A percentile compares a stretch with the other conserved stretches of the same genome.
phyloP scores from a whole-genome alignment of 2,888 invertebrate genomes.

The Diplolepis rosae region DNA sequence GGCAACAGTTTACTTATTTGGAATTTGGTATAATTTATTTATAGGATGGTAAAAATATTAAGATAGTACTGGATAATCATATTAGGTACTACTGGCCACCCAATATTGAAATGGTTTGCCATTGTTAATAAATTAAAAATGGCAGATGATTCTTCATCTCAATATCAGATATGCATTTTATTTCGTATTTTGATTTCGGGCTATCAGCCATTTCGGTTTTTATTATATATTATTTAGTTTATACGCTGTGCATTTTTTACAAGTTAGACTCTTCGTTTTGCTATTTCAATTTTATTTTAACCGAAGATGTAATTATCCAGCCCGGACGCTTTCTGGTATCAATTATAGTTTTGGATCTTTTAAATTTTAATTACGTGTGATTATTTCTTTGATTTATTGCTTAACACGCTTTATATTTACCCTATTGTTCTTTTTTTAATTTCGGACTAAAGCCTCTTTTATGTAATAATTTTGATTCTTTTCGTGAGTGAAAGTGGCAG shows the following conservation, averaged over 20 bases:
- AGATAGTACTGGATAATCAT: slow-evolving; percentile 12
- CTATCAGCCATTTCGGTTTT: slow-evolving; percentile 62
- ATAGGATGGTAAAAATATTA: background rate
- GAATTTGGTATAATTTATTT: background rate
- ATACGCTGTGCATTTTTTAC: slow-evolving; percentile 19
- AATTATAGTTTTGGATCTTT: background rate
- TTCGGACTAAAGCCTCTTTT: no score
- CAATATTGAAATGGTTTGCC: slow-evolving; percentile 57
- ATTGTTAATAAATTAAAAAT: background rate
- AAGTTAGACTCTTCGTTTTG: slow-evolving; percentile 29
- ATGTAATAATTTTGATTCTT: background rate
- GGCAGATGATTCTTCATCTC: slow-evolving; percentile 40
- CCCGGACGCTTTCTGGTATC: background rate
- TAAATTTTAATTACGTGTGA: background rate
- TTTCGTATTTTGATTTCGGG: slow-evolving; percentile 66
- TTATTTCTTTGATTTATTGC: background rate
- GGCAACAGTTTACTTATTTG: background rate
- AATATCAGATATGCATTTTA: slow-evolving; percentile 52
- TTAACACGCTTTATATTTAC: background rate
- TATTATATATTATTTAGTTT: slow-evolving; percentile 11
- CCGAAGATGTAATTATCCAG: slow-evolving; percentile 24
- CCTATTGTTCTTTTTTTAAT: background rate
- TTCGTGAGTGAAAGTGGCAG: background rate
- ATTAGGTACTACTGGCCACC: slow-evolving; percentile 54
- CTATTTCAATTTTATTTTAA: slow-evolving; percentile 2